Conservation (phyloP, 2,113 vertebrate genomes). For the Scopus umbretta region DNA sequence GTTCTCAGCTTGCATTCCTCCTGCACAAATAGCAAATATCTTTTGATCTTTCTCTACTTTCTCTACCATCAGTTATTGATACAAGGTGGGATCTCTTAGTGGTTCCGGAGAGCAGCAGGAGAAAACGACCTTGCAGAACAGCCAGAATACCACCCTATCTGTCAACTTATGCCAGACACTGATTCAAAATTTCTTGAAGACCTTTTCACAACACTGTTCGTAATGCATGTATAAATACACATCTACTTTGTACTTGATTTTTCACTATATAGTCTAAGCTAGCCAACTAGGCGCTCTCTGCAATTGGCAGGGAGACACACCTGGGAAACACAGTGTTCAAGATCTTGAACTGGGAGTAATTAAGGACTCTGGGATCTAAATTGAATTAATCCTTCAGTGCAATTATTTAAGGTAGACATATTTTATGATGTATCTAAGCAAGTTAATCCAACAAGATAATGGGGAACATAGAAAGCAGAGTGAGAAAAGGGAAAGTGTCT, state of each 20-base stretch:
- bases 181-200: neutral
- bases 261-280: neutral
- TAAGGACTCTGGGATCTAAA: neutral
- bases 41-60: neutral
- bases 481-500: neutral
- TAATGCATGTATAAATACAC: neutral
- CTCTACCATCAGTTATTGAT: neutral
- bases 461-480: neutral
- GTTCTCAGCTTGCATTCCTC: neutral
- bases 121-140: neutral
- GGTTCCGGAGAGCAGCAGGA: neutral
- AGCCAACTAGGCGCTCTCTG: neutral
- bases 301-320: neutral
- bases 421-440: neutral
- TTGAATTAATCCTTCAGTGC: neutral
- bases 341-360: neutral
- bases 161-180: fast-evolving
- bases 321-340: neutral
- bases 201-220: neutral
- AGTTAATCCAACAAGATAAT: neutral
- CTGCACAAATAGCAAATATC: neutral
- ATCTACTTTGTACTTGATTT: neutral
- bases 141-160: neutral
- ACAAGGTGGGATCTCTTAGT: neutral
- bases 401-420: neutral